Conservation (phyloP, 1,140 invertebrate genomes). For the Leptinotarsa defecta region DNA sequence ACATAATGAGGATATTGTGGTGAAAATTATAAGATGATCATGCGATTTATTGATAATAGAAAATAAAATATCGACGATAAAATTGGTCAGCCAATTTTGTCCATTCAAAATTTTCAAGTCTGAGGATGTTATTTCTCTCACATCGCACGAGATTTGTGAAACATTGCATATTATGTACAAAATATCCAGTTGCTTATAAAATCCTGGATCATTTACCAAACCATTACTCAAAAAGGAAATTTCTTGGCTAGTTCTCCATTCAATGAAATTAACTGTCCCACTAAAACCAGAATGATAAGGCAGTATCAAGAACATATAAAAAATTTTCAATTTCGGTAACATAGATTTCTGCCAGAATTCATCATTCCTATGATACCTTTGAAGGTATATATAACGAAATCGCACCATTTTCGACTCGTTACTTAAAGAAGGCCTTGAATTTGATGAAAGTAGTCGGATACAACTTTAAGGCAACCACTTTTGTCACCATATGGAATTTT, state of each 20-base stretch:
- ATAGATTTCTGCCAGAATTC: constrained; percentile 17
- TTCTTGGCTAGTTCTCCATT: constrained; percentile 1
- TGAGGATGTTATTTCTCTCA: constrained; percentile 11
- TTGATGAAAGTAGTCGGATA: constrained; percentile 28
- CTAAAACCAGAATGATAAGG: neutral
- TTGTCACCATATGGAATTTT: neutral
- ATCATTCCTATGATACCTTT: neutral
- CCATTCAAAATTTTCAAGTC: constrained; percentile 11
- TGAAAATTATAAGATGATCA: neutral
- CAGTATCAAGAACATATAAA: constrained; percentile 3
- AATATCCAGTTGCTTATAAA: neutral
- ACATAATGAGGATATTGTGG: neutral
- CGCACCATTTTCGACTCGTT: constrained; percentile 20
- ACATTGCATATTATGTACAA: neutral
- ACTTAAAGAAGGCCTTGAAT: constrained; percentile 31
- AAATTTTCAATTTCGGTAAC: neutral
- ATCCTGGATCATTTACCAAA: neutral
- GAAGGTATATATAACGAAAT: constrained; percentile 20
- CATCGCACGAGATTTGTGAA: neutral
- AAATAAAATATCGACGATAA: constrained; percentile 13
- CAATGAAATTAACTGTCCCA: neutral
- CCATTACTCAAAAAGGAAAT: neutral
- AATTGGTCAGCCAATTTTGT: constrained; percentile 8
- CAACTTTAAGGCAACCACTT: neutral
- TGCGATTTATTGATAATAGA: neutral